These are phyloP conservation scores for Eupeodes luniger DNA, from an alignment of 2,888 invertebrate species.

Conservation along the genomic window DNA sequence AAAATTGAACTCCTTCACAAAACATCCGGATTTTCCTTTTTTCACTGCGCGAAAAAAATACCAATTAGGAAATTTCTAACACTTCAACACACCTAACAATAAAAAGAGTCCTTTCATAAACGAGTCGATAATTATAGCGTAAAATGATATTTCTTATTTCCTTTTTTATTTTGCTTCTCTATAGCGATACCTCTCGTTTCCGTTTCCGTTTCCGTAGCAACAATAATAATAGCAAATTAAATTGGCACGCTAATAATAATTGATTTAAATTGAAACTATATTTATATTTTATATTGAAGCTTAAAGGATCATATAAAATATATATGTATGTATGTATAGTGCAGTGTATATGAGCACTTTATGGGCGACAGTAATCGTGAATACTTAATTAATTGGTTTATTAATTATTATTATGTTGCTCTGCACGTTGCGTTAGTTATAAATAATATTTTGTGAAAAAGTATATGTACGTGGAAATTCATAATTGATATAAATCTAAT, in stretches of 20 bases:
- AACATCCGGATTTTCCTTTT: neutral
- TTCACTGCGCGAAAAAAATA: neutral
- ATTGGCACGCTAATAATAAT: constrained; percentile 52
- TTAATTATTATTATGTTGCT: neutral
- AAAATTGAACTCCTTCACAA: neutral
- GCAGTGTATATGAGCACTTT: neutral
- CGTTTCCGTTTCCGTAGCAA: constrained; percentile 24
- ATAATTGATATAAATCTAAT: too few species aligned
- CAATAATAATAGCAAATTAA: constrained; percentile 47
- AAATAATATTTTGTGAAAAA: neutral
- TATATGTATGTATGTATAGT: neutral
- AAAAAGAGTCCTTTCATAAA: neutral
- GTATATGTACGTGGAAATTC: too few species aligned
- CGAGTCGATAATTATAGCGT: neutral
- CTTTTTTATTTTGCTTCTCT: neutral
- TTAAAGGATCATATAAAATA: constrained; percentile 19
- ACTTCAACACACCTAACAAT: constrained; percentile 14
- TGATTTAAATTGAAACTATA: constrained; percentile 52
- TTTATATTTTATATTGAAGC: neutral
- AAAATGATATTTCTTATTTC: neutral
- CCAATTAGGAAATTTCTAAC: constrained; percentile 14
- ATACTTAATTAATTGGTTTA: constrained; percentile 22
- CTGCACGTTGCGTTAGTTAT: neutral
- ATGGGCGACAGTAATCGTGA: neutral
- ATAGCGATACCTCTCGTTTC: neutral